Conservation (phyloP, 2,888 invertebrate genomes). For the Drosophila cognata region DNA sequence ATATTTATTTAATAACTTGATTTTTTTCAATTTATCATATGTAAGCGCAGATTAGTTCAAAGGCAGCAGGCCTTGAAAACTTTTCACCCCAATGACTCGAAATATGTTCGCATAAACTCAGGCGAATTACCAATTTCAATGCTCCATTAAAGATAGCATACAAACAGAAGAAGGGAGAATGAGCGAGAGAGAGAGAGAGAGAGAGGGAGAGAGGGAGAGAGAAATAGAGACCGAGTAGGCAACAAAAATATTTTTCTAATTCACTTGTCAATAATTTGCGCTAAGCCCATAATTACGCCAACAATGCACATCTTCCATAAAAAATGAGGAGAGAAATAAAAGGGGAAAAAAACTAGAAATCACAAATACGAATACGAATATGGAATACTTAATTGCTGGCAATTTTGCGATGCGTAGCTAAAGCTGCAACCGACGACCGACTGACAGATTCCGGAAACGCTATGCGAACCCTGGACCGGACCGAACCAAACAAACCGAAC, state of each 20-base stretch:
- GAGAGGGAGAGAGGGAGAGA: too few species aligned
- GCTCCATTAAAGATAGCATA: slow-evolving; percentile 45
- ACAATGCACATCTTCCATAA: slow-evolving; percentile 62
- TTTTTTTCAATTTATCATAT: slow-evolving; percentile 7
- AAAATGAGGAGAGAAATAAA: slow-evolving; percentile 14
- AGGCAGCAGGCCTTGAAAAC: slow-evolving; percentile 18
- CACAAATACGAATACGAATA: slow-evolving; percentile 27
- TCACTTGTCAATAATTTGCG: slow-evolving; percentile 76
- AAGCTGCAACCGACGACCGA: slow-evolving; percentile 40
- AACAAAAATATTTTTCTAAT: slow-evolving; percentile 71
- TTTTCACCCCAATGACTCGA: slow-evolving; percentile 32
- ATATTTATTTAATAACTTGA: background rate
- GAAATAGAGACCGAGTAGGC: background rate
- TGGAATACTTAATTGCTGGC: slow-evolving; percentile 72
- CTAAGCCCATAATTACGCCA: slow-evolving; percentile 77
- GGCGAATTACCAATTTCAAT: slow-evolving; percentile 57
- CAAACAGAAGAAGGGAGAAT: slow-evolving; percentile 15
- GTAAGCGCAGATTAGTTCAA: slow-evolving; percentile 34
- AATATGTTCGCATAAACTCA: slow-evolving; percentile 44
- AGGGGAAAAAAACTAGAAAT: slow-evolving; percentile 39
- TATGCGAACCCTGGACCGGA: slow-evolving; percentile 23
- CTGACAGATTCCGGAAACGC: slow-evolving; percentile 66
- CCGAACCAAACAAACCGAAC: background rate
- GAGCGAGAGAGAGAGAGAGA: background rate
- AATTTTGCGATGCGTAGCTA: slow-evolving; percentile 66